These are phyloP conservation scores for Cavia porcellus DNA, from an alignment of 2,113 vertebrate genomes.

Conservation along the genomic window DNA sequence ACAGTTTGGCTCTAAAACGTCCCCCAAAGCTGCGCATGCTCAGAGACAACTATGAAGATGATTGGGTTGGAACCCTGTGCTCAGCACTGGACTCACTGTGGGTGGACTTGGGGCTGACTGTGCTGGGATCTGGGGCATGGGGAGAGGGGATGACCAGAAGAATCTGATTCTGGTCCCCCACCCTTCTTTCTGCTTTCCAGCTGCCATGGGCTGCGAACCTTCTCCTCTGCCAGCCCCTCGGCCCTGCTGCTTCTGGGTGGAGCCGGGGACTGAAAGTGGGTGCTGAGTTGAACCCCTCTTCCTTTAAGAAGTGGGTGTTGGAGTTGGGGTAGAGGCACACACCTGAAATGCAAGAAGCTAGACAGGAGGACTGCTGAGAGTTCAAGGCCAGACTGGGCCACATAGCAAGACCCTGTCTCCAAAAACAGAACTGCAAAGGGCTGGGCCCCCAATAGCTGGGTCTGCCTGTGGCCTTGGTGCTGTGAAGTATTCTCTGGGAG, in stretches of 20 bases:
- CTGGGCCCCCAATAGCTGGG: not conserved
- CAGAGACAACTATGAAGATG: not conserved
- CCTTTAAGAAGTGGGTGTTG: not conserved
- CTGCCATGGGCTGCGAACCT: too few species aligned
- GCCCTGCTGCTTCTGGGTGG: not conserved
- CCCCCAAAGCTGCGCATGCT: not conserved
- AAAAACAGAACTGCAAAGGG: not conserved
- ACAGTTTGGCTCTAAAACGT: not conserved
- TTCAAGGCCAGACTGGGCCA: not conserved
- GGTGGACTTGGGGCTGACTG: not conserved
- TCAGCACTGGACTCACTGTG: not conserved
- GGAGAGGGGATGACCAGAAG: not conserved
- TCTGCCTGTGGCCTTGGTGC: not conserved
- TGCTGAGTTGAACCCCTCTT: not conserved
- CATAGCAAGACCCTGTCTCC: not conserved
- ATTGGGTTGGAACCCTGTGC: not conserved
- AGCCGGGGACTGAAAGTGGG: not conserved
- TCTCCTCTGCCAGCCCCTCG: not conserved
- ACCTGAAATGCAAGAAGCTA: not conserved
- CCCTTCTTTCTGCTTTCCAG: not conserved
- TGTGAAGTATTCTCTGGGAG: not conserved
- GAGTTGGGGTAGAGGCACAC: not conserved
- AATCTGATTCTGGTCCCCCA: not conserved
- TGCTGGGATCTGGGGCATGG: too few species aligned
- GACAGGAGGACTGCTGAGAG: not conserved